Conservation (phyloP, 2,888 invertebrate genomes). For the Dasysyrphus albostriatus region DNA sequence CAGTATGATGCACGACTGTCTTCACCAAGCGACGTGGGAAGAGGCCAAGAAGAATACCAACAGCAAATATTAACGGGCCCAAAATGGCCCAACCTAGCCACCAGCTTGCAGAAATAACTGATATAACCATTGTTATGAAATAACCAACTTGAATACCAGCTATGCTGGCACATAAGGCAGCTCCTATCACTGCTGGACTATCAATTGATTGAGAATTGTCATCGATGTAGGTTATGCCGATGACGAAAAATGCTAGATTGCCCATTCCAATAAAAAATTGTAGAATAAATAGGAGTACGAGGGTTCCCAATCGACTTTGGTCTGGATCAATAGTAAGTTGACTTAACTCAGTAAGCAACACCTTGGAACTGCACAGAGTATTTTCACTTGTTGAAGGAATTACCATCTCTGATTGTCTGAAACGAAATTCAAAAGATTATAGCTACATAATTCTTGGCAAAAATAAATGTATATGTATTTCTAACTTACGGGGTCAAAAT, state of each 20-base stretch:
- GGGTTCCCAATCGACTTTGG: constrained; percentile 81
- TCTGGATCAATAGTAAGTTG: constrained; percentile 77
- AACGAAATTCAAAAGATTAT: not conserved
- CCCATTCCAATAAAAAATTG: constrained; percentile 85
- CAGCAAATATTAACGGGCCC: constrained; percentile 83
- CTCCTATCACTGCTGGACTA: constrained; percentile 84
- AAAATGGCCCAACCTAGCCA: constrained; percentile 85
- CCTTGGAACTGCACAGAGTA: constrained; percentile 77
- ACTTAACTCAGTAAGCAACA: constrained; percentile 70
- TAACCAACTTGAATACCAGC: constrained; percentile 83
- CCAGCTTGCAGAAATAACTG: constrained; percentile 81
- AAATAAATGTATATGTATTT: not conserved
- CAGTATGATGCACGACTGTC: constrained; percentile 85
- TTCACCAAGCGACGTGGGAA: constrained; percentile 86
- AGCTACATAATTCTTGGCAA: not conserved
- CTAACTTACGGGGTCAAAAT: constrained; percentile 84
- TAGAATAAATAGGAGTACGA: constrained; percentile 84
- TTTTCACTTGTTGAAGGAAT: constrained; percentile 77
- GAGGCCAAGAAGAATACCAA: constrained; percentile 85
- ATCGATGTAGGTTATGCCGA: constrained; percentile 87
- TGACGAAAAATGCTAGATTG: constrained; percentile 84
- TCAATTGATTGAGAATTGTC: constrained; percentile 86
- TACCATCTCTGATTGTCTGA: constrained; percentile 66
- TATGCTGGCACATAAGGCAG: constrained; percentile 80
- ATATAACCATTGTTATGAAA: constrained; percentile 81